phyloP scores from a whole-genome alignment of 1,140 invertebrate species.

The Bombus huntii region DNA sequence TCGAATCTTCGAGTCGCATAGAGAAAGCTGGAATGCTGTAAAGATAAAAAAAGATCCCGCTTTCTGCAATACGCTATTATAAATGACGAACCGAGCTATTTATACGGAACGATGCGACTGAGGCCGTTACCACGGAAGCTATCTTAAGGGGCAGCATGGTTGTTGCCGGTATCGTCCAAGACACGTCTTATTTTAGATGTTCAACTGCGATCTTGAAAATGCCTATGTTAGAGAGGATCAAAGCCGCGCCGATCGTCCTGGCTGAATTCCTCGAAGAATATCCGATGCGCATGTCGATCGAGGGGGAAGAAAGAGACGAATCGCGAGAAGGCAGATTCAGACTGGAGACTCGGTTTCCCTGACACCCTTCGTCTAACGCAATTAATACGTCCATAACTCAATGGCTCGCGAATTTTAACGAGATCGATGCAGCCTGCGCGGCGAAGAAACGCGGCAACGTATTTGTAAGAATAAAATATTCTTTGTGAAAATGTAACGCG shows the following conservation, averaged over 20 bases:
- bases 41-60: background rate
- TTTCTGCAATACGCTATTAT: conserved; percentile 3
- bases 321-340: background rate
- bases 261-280: background rate
- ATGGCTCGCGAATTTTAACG: too few species aligned
- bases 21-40: background rate
- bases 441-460: too few species aligned
- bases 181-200: conserved; percentile 32
- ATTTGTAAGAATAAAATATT: too few species aligned
- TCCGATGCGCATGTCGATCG: background rate
- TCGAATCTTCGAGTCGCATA: background rate
- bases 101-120: background rate
- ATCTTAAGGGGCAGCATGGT: background rate
- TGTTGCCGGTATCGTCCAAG: background rate
- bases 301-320: too few species aligned
- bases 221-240: background rate
- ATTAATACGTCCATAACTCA: too few species aligned
- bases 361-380: too few species aligned
- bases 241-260: background rate
- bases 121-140: conserved; percentile 4
- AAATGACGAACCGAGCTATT: conserved; percentile 26
- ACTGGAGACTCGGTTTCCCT: too few species aligned
- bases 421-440: too few species aligned
- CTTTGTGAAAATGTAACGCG: too few species aligned
- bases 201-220: conserved; percentile 14